These are phyloP conservation scores for Pachyrhynchus sulphureomaculatus DNA, from an alignment of 1,140 invertebrate species.

Conservation along the genomic window DNA sequence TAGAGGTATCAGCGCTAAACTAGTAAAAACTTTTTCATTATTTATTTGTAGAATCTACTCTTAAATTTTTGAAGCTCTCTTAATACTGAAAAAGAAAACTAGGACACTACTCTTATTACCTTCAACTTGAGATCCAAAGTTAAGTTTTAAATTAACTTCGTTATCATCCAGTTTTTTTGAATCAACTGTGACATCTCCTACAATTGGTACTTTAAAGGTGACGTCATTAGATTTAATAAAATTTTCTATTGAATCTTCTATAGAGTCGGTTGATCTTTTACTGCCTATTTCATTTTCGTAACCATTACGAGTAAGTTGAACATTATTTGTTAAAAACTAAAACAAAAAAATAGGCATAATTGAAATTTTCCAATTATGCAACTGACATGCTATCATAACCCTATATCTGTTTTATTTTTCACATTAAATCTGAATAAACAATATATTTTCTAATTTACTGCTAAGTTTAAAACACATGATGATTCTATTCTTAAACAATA, in stretches of 20 bases:
- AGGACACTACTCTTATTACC: no score
- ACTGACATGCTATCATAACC: no score
- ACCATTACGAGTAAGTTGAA: slow-evolving; percentile 72
- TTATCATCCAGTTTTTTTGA: slow-evolving; percentile 73
- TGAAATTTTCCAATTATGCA: not conserved
- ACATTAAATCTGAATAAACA: no score
- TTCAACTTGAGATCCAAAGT: slow-evolving; percentile 61
- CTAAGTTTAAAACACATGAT: no score
- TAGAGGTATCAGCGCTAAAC: no score
- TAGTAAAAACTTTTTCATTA: no score
- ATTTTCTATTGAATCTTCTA: slow-evolving; percentile 68
- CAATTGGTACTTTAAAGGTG: slow-evolving; percentile 70
- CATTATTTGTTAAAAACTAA: slow-evolving; percentile 64
- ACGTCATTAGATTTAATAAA: slow-evolving; percentile 76
- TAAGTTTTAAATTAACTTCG: slow-evolving; percentile 70
- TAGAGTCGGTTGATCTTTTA: slow-evolving; percentile 57
- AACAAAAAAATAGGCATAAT: not conserved
- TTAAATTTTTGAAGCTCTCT: no score
- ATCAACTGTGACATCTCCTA: slow-evolving; percentile 68
- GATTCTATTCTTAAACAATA: no score
- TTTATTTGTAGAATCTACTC: no score
- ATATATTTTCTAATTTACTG: no score
- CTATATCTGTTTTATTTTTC: no score
- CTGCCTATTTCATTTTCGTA: slow-evolving; percentile 60
- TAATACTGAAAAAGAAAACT: no score